Conservation (phyloP, 2,888 invertebrate species). For the Ormyrus pomaceus region DNA sequence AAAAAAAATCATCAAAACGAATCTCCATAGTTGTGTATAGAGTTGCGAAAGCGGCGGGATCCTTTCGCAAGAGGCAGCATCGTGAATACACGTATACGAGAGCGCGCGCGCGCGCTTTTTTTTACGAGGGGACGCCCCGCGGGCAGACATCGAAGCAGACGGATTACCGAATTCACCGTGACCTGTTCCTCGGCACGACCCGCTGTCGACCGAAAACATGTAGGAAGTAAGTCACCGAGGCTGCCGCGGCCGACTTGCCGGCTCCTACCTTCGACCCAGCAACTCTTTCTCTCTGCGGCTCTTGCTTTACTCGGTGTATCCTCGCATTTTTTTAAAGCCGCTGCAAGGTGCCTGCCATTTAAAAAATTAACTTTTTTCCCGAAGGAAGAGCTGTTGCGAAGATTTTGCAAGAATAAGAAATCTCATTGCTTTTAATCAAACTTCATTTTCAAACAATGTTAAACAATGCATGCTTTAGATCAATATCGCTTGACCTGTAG, state of each 20-base stretch:
- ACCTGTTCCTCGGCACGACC: conserved; percentile 27
- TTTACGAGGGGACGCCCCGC: conserved; percentile 37
- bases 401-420: too few species aligned
- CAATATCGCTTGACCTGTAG: too few species aligned
- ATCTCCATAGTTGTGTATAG: not conserved
- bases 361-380: too few species aligned
- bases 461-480: too few species aligned
- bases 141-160: conserved; percentile 49
- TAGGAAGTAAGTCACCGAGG: conserved; percentile 31
- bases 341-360: too few species aligned
- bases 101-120: not conserved
- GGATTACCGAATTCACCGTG: conserved; percentile 52
- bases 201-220: not conserved
- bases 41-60: conserved; percentile 26
- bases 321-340: not conserved
- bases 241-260: not conserved
- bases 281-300: not conserved
- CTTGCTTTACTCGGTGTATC: not conserved
- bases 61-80: conserved; percentile 26
- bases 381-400: too few species aligned
- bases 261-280: too few species aligned
- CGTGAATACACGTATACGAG: too few species aligned
- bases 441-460: too few species aligned
- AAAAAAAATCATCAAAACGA: conserved; percentile 35
- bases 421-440: too few species aligned